Conservation (phyloP, 2,888 invertebrate species). For the Agonopterix subpropinquella region DNA sequence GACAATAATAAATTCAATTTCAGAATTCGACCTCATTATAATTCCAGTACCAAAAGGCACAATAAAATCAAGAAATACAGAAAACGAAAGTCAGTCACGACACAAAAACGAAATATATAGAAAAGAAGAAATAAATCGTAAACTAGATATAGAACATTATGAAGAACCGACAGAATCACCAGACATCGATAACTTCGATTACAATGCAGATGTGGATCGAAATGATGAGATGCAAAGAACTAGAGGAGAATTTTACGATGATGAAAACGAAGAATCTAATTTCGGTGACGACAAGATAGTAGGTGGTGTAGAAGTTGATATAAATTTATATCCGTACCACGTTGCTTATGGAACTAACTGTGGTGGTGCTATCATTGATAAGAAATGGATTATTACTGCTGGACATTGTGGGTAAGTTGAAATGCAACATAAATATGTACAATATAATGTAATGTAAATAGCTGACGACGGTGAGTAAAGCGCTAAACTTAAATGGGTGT, state of each 20-base stretch:
- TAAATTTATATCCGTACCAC: constrained; percentile 62
- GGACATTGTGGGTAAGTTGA: constrained; percentile 68
- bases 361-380: constrained; percentile 60
- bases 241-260: constrained; percentile 9
- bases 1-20: constrained; percentile 13
- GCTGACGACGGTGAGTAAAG: too few species aligned
- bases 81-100: neutral
- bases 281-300: constrained; percentile 57
- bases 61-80: constrained; percentile 5
- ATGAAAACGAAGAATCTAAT: constrained; percentile 8
- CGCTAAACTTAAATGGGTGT: too few species aligned
- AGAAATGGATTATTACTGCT: constrained; percentile 58
- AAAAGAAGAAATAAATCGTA: constrained; percentile 12
- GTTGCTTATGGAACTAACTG: constrained; percentile 61
- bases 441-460: too few species aligned
- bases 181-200: constrained; percentile 48
- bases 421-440: too few species aligned
- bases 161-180: constrained; percentile 44
- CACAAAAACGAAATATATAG: constrained; percentile 8
- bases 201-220: constrained; percentile 22
- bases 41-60: constrained; percentile 35
- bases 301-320: constrained; percentile 56
- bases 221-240: constrained; percentile 2
- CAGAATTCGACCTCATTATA: constrained; percentile 49
- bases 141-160: constrained; percentile 47